Conservation (phyloP, 2,888 invertebrate species). For the Melanotus villosus region DNA sequence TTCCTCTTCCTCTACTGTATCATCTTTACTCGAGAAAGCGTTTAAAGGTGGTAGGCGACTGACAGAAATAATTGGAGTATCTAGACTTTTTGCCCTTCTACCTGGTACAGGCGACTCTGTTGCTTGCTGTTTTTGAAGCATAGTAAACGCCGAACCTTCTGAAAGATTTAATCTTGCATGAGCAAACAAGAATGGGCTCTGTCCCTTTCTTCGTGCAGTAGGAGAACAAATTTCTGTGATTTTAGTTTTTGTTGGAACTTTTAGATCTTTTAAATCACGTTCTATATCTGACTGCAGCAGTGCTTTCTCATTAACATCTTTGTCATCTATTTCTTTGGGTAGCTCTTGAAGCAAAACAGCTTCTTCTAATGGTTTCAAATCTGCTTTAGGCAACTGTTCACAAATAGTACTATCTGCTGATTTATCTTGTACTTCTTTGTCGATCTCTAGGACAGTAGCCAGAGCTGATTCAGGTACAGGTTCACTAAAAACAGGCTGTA, state of each 20-base stretch:
- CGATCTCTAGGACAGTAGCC: constrained; percentile 61
- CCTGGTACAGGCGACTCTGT: constrained; percentile 82
- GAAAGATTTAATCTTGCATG: constrained; percentile 86
- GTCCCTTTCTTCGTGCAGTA: constrained; percentile 77
- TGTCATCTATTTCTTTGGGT: constrained; percentile 55
- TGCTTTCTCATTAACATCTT: constrained; percentile 63
- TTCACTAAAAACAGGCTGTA: constrained; percentile 66
- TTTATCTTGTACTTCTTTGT: constrained; percentile 62
- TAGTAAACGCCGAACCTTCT: constrained; percentile 84
- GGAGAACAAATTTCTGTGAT: constrained; percentile 80
- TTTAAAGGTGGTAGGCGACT: constrained; percentile 86
- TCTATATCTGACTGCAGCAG: constrained; percentile 65
- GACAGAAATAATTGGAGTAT: constrained; percentile 86
- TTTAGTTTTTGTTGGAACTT: constrained; percentile 70
- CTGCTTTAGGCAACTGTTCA: constrained; percentile 68
- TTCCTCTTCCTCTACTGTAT: constrained; percentile 85
- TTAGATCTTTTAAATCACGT: constrained; percentile 64
- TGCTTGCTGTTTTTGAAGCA: constrained; percentile 83
- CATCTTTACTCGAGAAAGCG: constrained; percentile 91
- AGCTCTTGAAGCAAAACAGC: constrained; percentile 52
- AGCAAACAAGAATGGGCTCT: constrained; percentile 84
- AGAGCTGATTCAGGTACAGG: constrained; percentile 57
- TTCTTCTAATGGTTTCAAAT: constrained; percentile 51
- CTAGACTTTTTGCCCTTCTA: constrained; percentile 86
- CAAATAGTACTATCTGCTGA: constrained; percentile 63